Evolutionary conservation across 2,888 invertebrate species (phyloP), one percentile per base, ranked within the genome.

Genomic region (Watsonalla binaria): DNA sequence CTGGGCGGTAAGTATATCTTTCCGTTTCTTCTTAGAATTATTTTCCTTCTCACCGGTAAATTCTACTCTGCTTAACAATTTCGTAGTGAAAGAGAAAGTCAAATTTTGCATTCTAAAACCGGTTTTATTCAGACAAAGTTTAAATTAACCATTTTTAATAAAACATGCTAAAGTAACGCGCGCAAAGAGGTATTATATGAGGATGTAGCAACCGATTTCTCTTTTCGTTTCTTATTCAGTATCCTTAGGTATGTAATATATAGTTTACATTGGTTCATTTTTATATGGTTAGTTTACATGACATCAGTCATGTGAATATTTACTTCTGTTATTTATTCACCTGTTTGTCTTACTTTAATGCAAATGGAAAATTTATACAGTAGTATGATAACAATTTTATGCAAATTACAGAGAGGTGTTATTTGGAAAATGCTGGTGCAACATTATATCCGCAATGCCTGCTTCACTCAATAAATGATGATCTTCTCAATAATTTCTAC

Each of bases 361-460:
- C 45, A 45, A 13, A 7, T 35, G 51, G 39, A 39, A 47, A 46
- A 52, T 46, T 37, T 45, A 39, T 48, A 45, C 42, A 52, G 55
- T 61, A 46, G 60, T 56, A 37, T 42, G 7, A 66, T 11, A 42
- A 8, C 11, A 42, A 11, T 42, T 1, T 11, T 42, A 37, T 42
- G 42, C 11, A 11, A 42, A 42, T 84, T 87, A 78, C 83, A 95
- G 96, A 92, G 57, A 92, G 92, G 70, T 94, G 93, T 70, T 98
- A 98, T 81, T 90, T 98, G 72, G 98, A 98, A 81, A 96, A 98
- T 92, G 96, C 96, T 45, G 98, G 97, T 7, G 92, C 97, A 9
- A 94, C 96, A 6, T 83, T 98, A 51, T 98, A 97, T 78, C 94
- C 96, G 6, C 92, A 94, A 76, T 92, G 91, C 63, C 95, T 97